Conservation (phyloP, 2,888 invertebrate species). For the Lasioglossum pauxillum region DNA sequence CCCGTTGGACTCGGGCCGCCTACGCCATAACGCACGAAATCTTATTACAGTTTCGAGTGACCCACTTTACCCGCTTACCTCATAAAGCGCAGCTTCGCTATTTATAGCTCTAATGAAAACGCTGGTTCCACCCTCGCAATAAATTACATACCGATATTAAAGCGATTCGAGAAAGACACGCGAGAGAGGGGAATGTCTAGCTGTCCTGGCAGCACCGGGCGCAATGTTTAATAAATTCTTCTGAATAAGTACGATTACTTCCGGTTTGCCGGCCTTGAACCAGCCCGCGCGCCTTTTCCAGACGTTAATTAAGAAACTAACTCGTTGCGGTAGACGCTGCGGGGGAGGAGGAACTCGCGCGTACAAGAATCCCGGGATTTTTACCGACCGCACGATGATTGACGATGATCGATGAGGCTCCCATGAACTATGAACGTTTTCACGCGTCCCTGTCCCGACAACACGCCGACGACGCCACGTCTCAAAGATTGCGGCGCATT, state of each 20-base stretch:
- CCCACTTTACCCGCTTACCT: slow-evolving; percentile 42
- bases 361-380: slow-evolving; percentile 68
- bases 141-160: slow-evolving; percentile 55
- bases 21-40: slow-evolving; percentile 30
- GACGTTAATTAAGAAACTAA: slow-evolving; percentile 79
- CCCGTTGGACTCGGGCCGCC: slow-evolving; percentile 19
- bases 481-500: not conserved
- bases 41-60: slow-evolving; percentile 45
- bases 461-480: slow-evolving; percentile 3
- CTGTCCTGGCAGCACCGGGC: not conserved
- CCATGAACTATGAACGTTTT: slow-evolving; percentile 61
- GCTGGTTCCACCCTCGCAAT: slow-evolving; percentile 20
- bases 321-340: slow-evolving; percentile 65
- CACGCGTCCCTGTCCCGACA: slow-evolving; percentile 44
- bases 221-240: slow-evolving; percentile 66
- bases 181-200: not conserved
- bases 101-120: slow-evolving; percentile 57
- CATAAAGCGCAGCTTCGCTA: slow-evolving; percentile 41
- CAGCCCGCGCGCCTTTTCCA: slow-evolving; percentile 45
- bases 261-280: slow-evolving; percentile 68
- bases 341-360: slow-evolving; percentile 41
- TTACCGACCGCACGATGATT: slow-evolving; percentile 70
- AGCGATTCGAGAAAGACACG: not conserved
- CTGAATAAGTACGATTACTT: slow-evolving; percentile 63
- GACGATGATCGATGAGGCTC: slow-evolving; percentile 80